phyloP scores from a whole-genome alignment of 2,797 vertebrate species.

The Anableps anableps region DNA sequence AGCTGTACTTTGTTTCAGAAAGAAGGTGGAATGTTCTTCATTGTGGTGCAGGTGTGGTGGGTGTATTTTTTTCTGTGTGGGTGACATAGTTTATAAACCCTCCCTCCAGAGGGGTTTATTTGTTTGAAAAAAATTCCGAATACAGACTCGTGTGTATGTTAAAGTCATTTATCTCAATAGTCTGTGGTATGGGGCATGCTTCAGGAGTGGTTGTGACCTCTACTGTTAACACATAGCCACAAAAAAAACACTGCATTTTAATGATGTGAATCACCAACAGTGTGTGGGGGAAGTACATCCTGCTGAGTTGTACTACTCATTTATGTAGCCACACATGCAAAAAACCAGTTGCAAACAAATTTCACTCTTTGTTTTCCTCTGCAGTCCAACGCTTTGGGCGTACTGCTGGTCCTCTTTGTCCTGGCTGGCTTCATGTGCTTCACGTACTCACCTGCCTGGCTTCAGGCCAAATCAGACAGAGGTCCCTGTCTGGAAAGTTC shows the following conservation, averaged over 20 bases:
- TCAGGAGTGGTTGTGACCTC: neutral
- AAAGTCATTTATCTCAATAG: neutral
- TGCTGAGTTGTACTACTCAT: neutral
- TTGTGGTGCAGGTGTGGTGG: neutral
- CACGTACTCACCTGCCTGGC: conserved; percentile 1
- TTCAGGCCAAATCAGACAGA: neutral
- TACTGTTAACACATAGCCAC: neutral
- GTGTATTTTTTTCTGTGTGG: neutral
- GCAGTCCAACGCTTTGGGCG: neutral
- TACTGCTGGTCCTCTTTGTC: neutral
- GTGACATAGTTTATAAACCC: neutral
- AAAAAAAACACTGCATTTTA: neutral
- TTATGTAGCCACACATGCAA: neutral
- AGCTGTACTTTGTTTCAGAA: neutral
- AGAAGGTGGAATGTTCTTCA: neutral
- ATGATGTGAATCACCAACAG: neutral
- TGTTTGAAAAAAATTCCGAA: neutral
- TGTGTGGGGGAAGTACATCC: neutral
- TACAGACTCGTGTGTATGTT: neutral
- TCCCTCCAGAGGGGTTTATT: neutral
- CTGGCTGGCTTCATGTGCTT: neutral
- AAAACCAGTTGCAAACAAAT: neutral
- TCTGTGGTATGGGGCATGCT: neutral
- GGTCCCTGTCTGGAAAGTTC: neutral
- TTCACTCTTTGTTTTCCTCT: neutral